Evolutionary conservation across 2,888 invertebrate species (phyloP).

Genomic region (Halocaridina rubra): DNA sequence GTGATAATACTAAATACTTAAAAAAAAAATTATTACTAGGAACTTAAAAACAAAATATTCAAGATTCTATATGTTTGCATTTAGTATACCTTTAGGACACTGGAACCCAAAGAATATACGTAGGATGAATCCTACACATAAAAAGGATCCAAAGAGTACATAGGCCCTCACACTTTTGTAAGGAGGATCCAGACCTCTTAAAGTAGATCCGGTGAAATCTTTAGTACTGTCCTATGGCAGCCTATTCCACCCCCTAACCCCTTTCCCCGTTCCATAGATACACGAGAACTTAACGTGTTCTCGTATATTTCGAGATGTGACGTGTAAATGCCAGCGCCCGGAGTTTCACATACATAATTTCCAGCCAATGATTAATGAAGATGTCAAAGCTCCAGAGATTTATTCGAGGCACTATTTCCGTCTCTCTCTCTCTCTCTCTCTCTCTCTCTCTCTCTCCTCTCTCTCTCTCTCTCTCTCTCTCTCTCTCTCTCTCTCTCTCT

Average conservation of each 20-base stretch:
- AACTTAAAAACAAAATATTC: no score
- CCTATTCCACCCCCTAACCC: neutral
- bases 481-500: conserved; percentile 37
- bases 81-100: no score
- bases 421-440: neutral
- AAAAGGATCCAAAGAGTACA: neutral
- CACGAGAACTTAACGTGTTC: conserved; percentile 44
- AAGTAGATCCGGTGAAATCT: neutral
- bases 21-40: no score
- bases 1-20: no score
- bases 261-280: neutral
- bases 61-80: no score
- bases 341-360: conserved; percentile 58
- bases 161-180: neutral
- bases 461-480: conserved; percentile 26
- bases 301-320: conserved; percentile 46
- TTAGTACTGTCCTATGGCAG: conserved; percentile 18
- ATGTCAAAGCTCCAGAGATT: conserved; percentile 47
- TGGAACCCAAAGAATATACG: no score
- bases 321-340: conserved; percentile 51
- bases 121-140: no score
- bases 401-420: conserved; percentile 45
- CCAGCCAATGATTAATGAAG: conserved; percentile 57
- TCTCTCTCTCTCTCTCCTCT: conserved; percentile 10
- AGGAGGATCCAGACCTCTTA: neutral